Evolutionary conservation across 2,888 invertebrate genomes (phyloP).

Genomic region (Dolichomitus sp.): DNA sequence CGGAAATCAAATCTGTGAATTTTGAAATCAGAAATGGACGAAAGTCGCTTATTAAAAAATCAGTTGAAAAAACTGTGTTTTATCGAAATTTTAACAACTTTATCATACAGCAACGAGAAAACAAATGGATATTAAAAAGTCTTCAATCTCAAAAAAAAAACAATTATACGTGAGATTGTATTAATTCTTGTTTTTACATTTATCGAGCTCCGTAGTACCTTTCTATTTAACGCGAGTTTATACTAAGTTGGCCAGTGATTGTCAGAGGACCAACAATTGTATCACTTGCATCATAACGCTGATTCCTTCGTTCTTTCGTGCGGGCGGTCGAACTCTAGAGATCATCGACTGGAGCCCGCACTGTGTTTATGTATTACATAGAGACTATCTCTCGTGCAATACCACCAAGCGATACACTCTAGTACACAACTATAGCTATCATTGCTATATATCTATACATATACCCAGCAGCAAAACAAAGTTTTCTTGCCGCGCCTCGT

Average conservation of each 20-base stretch:
- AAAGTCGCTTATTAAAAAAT: too few species aligned
- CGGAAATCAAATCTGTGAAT: too few species aligned
- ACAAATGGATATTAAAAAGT: too few species aligned
- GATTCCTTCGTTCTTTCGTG: constrained; percentile 25
- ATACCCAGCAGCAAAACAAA: constrained; percentile 18
- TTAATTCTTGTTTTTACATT: too few species aligned
- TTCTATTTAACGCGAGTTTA: background rate
- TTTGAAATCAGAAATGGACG: too few species aligned
- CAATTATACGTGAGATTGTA: too few species aligned
- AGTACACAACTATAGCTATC: background rate
- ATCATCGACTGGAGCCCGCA: constrained; percentile 11
- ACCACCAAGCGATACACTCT: background rate
- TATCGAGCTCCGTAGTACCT: too few species aligned
- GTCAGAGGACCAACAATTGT: background rate
- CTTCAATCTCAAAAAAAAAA: too few species aligned
- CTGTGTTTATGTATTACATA: constrained; percentile 16
- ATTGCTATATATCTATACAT: background rate
- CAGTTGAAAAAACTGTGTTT: too few species aligned
- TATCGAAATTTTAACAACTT: too few species aligned
- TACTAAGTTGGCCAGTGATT: background rate
- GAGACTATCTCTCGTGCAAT: constrained; percentile 9
- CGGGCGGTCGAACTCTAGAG: constrained; percentile 33
- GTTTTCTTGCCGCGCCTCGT: constrained; percentile 51
- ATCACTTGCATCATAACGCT: background rate
- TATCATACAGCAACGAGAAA: too few species aligned